phyloP scores from a whole-genome alignment of 53 echinoderm and acorn worm species.

The Antedon mediterranea region DNA sequence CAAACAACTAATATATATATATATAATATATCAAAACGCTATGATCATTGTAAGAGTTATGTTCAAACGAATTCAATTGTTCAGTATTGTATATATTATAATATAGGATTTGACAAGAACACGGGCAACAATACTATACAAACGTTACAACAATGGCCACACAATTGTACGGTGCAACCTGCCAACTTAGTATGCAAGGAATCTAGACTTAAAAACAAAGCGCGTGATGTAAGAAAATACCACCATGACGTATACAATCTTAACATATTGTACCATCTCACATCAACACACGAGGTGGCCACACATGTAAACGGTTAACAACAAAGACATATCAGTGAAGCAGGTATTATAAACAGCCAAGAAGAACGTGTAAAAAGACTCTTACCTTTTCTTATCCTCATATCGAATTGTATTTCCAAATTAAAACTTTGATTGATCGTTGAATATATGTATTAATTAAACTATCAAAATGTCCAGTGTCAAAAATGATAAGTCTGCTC shows the following conservation, averaged over 20 bases:
- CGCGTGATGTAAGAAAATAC: neutral
- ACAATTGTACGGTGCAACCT: too few relatives aligned
- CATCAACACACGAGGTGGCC: neutral
- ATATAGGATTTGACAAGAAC: too few relatives aligned
- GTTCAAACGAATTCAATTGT: too few relatives aligned
- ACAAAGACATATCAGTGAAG: neutral
- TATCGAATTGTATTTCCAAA: neutral
- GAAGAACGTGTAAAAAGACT: neutral
- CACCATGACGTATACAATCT: neutral
- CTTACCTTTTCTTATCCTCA: neutral
- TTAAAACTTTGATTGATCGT: neutral
- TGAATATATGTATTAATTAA: neutral
- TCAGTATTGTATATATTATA: too few relatives aligned
- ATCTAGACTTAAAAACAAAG: neutral
- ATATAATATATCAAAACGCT: too few relatives aligned
- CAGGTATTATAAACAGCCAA: too few relatives aligned
- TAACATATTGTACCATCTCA: neutral
- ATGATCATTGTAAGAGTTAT: too few relatives aligned
- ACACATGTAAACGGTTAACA: neutral
- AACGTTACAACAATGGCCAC: too few relatives aligned
- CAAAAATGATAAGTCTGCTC: neutral
- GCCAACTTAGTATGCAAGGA: neutral
- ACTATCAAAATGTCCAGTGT: neutral
- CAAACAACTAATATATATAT: too few relatives aligned
- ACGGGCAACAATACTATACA: too few relatives aligned